Percentiles rank a stretch among this genome's conserved stretches.
Conservation (phyloP, 2,113 vertebrate genomes). For the Epinephelus lanceolatus region DNA sequence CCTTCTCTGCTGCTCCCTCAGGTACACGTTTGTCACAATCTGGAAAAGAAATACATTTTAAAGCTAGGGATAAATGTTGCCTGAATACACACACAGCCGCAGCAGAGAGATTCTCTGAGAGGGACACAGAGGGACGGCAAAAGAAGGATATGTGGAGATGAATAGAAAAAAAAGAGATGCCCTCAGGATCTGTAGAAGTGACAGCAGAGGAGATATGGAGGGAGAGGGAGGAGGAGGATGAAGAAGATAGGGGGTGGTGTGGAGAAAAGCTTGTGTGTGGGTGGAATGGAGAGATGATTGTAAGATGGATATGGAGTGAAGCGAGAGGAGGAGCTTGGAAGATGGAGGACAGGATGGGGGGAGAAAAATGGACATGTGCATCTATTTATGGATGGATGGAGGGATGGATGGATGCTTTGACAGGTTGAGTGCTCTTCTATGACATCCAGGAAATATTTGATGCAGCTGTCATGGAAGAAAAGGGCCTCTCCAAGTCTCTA, state of each 20-base stretch:
- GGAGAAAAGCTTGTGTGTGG: conserved; percentile 44
- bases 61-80: conserved; percentile 17
- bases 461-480: conserved; percentile 28
- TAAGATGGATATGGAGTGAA: conserved; percentile 56
- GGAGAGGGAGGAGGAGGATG: conserved; percentile 8
- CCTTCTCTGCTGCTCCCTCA: conserved; percentile 17
- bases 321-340: conserved; percentile 42
- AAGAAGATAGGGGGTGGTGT: conserved; percentile 15
- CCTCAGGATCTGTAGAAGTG: conserved; percentile 68
- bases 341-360: conserved; percentile 6
- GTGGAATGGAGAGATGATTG: conserved; percentile 68
- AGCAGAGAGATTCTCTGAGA: conserved; percentile 10
- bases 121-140: neutral
- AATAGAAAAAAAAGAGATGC: conserved; percentile 42
- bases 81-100: conserved; percentile 23
- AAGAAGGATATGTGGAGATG: conserved; percentile 39
- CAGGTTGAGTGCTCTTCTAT: conserved; percentile 35
- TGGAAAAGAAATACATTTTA: neutral
- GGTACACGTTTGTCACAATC: conserved; percentile 17
- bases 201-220: conserved; percentile 63
- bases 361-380: conserved; percentile 1
- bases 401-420: conserved; percentile 29
- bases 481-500: conserved; percentile 22
- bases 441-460: conserved; percentile 27
- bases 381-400: conserved; percentile 1